Evolutionary conservation across 2,888 invertebrate genomes (phyloP).

Genomic region (Heterodera filipjevi): DNA sequence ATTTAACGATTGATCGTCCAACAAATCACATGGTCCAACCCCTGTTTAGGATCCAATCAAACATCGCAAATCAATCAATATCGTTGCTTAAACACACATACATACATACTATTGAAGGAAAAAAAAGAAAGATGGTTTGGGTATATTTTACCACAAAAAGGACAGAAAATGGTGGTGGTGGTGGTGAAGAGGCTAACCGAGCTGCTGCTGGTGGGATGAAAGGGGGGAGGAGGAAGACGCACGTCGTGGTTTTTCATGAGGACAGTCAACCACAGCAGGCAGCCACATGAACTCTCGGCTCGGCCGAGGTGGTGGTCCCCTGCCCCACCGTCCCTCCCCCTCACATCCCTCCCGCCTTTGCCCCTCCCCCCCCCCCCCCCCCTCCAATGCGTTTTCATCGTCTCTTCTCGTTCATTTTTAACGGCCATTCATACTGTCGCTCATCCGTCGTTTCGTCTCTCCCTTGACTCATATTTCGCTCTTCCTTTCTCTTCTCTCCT

Average conservation of each 20-base stretch:
- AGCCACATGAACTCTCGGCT: not conserved
- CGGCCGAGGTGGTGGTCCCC: not conserved
- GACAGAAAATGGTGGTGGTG: not conserved
- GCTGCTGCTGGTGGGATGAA: not conserved
- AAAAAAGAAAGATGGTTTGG: not conserved
- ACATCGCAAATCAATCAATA: too few species aligned
- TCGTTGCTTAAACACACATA: too few species aligned
- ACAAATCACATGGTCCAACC: too few species aligned
- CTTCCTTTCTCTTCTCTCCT: not conserved
- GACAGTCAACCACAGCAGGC: not conserved
- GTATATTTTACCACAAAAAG: conserved; percentile 11
- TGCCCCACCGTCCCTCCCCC: not conserved
- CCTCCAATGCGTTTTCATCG: not conserved
- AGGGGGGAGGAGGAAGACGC: not conserved
- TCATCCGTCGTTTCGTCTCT: conserved; percentile 13
- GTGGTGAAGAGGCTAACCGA: not conserved
- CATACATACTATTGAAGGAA: not conserved
- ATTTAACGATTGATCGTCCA: too few species aligned
- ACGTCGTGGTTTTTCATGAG: conserved; percentile 9
- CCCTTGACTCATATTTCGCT: conserved; percentile 1
- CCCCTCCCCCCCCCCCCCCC: not conserved
- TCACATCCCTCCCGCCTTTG: too few species aligned
- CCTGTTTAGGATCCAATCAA: too few species aligned
- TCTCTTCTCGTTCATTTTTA: conserved; percentile 6
- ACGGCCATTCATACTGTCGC: conserved; percentile 10